Percentiles rank a stretch among this genome's conserved stretches.
These are phyloP conservation scores for Euura lappo DNA, from an alignment of 1,140 invertebrate genomes.

Conservation along the genomic window DNA sequence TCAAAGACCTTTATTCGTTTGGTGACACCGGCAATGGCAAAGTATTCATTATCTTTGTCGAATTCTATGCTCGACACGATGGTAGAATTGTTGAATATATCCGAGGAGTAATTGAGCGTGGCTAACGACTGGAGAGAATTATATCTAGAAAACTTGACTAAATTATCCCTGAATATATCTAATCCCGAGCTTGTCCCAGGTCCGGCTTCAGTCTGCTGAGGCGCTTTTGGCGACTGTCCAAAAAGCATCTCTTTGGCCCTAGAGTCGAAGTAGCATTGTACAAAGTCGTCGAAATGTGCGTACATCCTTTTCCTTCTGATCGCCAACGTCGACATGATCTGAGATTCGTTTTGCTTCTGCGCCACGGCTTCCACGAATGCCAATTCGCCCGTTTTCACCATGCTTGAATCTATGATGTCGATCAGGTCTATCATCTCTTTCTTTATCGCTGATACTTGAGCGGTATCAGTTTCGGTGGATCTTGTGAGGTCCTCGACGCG, in stretches of 20 bases:
- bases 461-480: conserved; percentile 49
- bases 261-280: conserved; percentile 84
- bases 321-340: conserved; percentile 61
- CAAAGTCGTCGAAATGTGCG: conserved; percentile 90
- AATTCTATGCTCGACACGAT: conserved; percentile 98
- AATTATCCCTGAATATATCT: conserved; percentile 83
- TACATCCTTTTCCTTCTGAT: conserved; percentile 78
- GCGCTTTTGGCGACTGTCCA: conserved; percentile 49
- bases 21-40: conserved; percentile 95
- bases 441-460: conserved; percentile 63
- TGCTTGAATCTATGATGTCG: conserved; percentile 63
- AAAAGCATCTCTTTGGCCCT: conserved; percentile 76
- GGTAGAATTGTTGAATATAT: conserved; percentile 87
- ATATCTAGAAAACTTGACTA: conserved; percentile 89
- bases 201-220: conserved; percentile 42
- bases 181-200: conserved; percentile 63
- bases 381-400: conserved; percentile 56
- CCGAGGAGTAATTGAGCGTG: conserved; percentile 89
- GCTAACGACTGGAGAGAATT: conserved; percentile 80
- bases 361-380: conserved; percentile 33
- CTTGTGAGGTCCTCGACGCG: conserved; percentile 49
- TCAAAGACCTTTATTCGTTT: conserved; percentile 96
- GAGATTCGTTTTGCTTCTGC: conserved; percentile 35
- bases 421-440: conserved; percentile 67
- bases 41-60: conserved; percentile 95